Evolutionary conservation across 2,797 vertebrate species (phyloP), one percentile per base, ranked within the genome.

Genomic region (Sternotherus odoratus): DNA sequence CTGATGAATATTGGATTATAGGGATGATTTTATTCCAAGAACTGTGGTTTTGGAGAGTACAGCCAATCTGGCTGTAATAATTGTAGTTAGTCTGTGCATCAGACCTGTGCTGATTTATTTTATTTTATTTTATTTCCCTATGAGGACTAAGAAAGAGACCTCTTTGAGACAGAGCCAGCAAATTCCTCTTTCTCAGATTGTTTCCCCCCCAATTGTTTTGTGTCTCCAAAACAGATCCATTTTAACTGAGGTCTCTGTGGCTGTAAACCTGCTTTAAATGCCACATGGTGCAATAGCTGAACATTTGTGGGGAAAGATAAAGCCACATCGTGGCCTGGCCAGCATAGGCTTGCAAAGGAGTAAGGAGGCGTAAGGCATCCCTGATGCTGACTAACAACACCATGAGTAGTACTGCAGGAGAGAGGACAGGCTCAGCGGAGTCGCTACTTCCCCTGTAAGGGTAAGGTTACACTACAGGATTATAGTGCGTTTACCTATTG

Each of bases 1-100:
- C 82, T 94, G 78, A 87, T 91, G 85, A 89, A 87, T 92, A 80
- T 77, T 88, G 82, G 93, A 85, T 90, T 50, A 8, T 94, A 89
- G 90, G 43, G 74, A 86, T 95, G 72, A 72, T 89, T 96, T 96
- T 90, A 93, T 83, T 90, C 82, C 82, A 39, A 80, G 1, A 4
- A 30, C n/a, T 92, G 43, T 88, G 89, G 82, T 82, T 95, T 92
- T 92, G 79, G 43, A 86, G 86, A 77, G 75, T 86, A 91, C 78
- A 82, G 51, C 54, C 66, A 77, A 80, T 87, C 72, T 92, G 88
- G 54, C 80, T 88, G 53, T 77, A 79, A 77, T 93, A 5, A 5
- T 30, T 33, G n/a, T 63, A 26, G 49, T 75, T 17, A 79, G n/a
- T 50, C 46, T 86, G 23, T 74, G 36, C 50, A 8, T 85, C 86